Evolutionary conservation across 2,888 invertebrate genomes (phyloP), one percentile per base, ranked within the genome.

Genomic region (Pandemis corylana): DNA sequence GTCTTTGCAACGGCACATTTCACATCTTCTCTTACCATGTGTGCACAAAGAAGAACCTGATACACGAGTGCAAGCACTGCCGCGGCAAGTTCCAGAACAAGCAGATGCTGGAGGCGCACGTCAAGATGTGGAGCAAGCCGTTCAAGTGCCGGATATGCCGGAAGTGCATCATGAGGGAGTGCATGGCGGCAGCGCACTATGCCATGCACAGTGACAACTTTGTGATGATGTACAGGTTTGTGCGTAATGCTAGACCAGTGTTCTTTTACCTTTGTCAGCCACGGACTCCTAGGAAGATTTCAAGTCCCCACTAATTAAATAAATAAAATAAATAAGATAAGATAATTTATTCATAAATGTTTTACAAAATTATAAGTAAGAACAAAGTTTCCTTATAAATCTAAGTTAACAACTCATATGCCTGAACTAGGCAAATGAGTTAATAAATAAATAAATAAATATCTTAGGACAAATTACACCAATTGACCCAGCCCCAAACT

Each of bases 161-260:
- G 0, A 5, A 7, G 0, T 0, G 3, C 0, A 13, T 90, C 0
- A 0, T 0, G 0, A 77, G 68, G 0, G 56, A 71, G 1, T 91
- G 91, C 64, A 80, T 80, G 78, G 82, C 84, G 2, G 71, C 77
- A 0, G 76, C 82, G 0, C 91, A 91, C 77, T 74, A 89, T 63
- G 3, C 85, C 10, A 20, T 13, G 0, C 91, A 91, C 51, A 83
- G 84, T 0, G 62, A 81, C 0, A 80, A 80, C 0, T 90, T 81
- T 73, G 56, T 59, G 0, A 1, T 82, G 0, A 78, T 81, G 0
- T 81, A 79, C 3, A 86, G 83, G 6, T 91, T 91, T 2, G 56
- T 51, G n/a, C 20, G 20, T 36, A 36, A 36, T 36, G 28, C 28
- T 36, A 36, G 28, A 28, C 28, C 28, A n/a, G n/a, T n/a, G 20